Percentiles rank a stretch among this genome's conserved stretches.
These are phyloP conservation scores for Athetis lepigone DNA, from an alignment of 2,888 invertebrate species.

Conservation along the genomic window DNA sequence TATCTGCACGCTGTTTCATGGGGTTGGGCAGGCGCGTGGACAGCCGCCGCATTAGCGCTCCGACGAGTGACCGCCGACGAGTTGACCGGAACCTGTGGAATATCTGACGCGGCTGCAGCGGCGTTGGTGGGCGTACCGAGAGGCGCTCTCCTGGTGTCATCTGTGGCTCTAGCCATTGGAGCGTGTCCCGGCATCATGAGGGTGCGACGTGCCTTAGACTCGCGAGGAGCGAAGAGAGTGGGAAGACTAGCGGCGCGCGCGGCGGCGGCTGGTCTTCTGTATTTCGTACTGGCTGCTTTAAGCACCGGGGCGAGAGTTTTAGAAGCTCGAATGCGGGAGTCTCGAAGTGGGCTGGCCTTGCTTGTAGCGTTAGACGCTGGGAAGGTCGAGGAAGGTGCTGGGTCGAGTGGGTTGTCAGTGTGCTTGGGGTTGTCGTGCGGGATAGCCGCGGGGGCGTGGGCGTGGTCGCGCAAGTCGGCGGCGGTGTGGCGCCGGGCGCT, in stretches of 20 bases:
- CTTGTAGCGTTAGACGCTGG: conserved; percentile 88
- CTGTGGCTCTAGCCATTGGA: conserved; percentile 93
- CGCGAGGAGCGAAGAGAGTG: conserved; percentile 92
- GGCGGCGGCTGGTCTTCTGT: conserved; percentile 94
- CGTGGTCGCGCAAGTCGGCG: conserved; percentile 90
- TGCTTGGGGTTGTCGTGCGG: conserved; percentile 92
- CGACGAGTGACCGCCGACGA: conserved; percentile 95
- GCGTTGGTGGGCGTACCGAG: conserved; percentile 92
- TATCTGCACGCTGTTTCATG: conserved; percentile 96
- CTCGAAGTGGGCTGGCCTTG: conserved; percentile 82
- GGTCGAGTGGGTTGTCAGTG: conserved; percentile 87
- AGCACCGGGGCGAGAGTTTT: conserved; percentile 93
- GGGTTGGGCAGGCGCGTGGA: conserved; percentile 96
- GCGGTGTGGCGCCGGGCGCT: conserved; percentile 91
- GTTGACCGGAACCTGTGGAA: conserved; percentile 95
- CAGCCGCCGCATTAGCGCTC: conserved; percentile 95
- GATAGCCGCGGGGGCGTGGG: conserved; percentile 92
- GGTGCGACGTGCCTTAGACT: conserved; percentile 91
- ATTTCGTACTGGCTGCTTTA: conserved; percentile 93
- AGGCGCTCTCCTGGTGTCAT: conserved; percentile 92
- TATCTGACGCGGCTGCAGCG: conserved; percentile 91
- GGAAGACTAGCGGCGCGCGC: conserved; percentile 94
- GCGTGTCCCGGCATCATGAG: conserved; percentile 94
- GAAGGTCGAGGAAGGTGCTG: conserved; percentile 68
- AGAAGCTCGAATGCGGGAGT: conserved; percentile 89